Evolutionary conservation across 2,888 invertebrate genomes (phyloP).

Genomic region (Nephrotoma appendiculata): DNA sequence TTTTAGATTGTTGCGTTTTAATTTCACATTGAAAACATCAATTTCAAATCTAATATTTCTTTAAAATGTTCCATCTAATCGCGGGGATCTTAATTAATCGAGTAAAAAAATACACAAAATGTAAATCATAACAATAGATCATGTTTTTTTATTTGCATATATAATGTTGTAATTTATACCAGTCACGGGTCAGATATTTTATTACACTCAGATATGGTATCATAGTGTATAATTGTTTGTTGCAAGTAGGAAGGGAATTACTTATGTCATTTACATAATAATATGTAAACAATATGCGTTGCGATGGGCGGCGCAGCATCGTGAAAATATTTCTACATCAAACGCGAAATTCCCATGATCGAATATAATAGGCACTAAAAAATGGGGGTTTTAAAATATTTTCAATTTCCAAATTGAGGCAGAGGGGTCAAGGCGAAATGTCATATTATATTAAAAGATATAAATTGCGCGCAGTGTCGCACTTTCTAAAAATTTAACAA

Average conservation of each 20-base stretch:
- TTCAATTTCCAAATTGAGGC: not conserved
- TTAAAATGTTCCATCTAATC: not conserved
- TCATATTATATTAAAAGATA: not conserved
- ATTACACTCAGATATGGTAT: not conserved
- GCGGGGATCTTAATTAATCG: not conserved
- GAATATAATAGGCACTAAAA: not conserved
- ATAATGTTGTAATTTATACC: not conserved
- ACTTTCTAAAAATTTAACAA: not conserved
- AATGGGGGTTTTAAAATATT: not conserved
- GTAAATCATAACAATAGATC: not conserved
- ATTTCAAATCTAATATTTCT: not conserved
- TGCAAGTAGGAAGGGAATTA: not conserved
- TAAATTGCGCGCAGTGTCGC: not conserved
- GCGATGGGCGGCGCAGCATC: not conserved
- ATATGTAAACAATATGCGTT: not conserved
- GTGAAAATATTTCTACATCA: not conserved
- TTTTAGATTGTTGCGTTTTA: not conserved
- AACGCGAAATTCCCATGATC: no score
- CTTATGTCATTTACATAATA: not conserved
- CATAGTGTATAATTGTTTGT: not conserved
- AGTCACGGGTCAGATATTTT: not conserved
- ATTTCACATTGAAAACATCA: not conserved
- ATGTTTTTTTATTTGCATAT: not conserved
- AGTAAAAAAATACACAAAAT: not conserved
- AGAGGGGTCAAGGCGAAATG: not conserved